Percentiles rank a stretch among this genome's conserved stretches.
These are phyloP conservation scores for Malachius bipustulatus DNA, from an alignment of 2,888 invertebrate species.

Conservation along the genomic window DNA sequence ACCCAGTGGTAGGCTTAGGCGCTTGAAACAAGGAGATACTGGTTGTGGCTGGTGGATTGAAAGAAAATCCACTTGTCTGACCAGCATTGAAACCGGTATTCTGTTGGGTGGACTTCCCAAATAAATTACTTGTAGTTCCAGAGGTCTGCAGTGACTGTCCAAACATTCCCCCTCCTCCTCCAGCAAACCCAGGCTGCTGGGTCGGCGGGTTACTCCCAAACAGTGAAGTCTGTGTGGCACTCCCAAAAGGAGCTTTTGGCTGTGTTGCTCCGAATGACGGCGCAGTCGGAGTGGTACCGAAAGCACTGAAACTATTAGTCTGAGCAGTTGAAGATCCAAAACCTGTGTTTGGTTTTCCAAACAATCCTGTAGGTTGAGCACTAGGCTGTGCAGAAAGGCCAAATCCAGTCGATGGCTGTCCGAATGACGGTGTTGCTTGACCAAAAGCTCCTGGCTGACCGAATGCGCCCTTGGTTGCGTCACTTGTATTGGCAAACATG, in stretches of 20 bases:
- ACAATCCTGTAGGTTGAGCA: conserved; percentile 27
- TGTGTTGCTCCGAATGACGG: too few species aligned
- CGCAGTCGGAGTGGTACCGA: not conserved
- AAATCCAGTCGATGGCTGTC: conserved; percentile 47
- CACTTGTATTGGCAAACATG: conserved; percentile 37
- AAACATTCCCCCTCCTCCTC: not conserved
- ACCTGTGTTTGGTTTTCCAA: conserved; percentile 41
- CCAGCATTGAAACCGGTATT: conserved; percentile 34
- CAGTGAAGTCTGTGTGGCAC: not conserved
- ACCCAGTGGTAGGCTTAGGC: conserved; percentile 23
- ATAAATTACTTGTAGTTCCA: conserved; percentile 33
- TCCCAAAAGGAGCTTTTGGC: too few species aligned
- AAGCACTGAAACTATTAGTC: not conserved
- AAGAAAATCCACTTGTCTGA: conserved; percentile 16
- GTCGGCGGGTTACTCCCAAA: not conserved
- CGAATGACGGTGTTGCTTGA: conserved; percentile 43
- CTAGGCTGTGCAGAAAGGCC: conserved; percentile 41
- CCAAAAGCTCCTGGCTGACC: conserved; percentile 39
- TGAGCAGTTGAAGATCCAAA: not conserved
- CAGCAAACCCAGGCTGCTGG: not conserved
- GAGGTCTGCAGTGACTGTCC: too few species aligned
- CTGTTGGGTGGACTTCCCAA: conserved; percentile 39
- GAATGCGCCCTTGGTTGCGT: conserved; percentile 24
- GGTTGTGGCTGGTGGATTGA: not conserved
- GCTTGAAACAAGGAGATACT: not conserved